Evolutionary conservation across 53 echinoderm and acorn worm genomes (phyloP).

Genomic region (Apostichopus leukothele): DNA sequence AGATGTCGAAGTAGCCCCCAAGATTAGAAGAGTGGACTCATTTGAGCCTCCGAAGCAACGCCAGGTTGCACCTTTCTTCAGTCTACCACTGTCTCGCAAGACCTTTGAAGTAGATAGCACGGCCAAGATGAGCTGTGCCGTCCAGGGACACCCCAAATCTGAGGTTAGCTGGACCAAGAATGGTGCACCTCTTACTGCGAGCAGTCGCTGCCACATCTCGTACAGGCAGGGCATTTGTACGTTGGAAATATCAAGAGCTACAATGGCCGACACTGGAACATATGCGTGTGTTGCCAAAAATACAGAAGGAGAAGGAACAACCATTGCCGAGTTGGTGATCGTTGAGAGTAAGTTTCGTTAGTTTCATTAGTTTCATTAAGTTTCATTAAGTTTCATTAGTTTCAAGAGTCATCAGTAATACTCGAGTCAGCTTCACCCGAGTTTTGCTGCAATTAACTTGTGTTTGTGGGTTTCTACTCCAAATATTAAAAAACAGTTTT

Average conservation of each 20-base stretch:
- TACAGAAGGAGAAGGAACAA: slow-evolving; percentile 76
- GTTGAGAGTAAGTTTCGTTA: slow-evolving; percentile 69
- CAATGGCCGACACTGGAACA: slow-evolving; percentile 79
- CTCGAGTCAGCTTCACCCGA: no score
- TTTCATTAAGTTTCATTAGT: no score
- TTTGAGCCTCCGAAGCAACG: slow-evolving; percentile 6
- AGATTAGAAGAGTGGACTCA: not conserved
- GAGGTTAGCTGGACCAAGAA: slow-evolving; percentile 88
- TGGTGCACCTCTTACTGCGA: slow-evolving; percentile 69
- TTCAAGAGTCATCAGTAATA: no score
- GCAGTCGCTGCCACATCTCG: slow-evolving; percentile 67
- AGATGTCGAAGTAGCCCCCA: slow-evolving; percentile 52
- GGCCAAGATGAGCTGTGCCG: slow-evolving; percentile 75
- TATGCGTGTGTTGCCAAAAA: slow-evolving; percentile 78
- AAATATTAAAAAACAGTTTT: no score
- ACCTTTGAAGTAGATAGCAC: slow-evolving; percentile 72
- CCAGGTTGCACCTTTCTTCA: slow-evolving; percentile 81
- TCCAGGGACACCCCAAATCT: slow-evolving; percentile 86
- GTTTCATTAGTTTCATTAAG: no score
- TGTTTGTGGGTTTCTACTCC: no score
- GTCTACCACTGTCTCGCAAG: slow-evolving; percentile 99
- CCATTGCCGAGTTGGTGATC: slow-evolving; percentile 86
- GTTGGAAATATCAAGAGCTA: slow-evolving; percentile 65
- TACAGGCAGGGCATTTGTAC: slow-evolving; percentile 80
- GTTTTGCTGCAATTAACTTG: no score